A percentile compares a stretch with the other conserved stretches of the same genome.
Evolutionary conservation across 2,113 vertebrate species (phyloP).

Genomic region (Anthoscopus minutus): DNA sequence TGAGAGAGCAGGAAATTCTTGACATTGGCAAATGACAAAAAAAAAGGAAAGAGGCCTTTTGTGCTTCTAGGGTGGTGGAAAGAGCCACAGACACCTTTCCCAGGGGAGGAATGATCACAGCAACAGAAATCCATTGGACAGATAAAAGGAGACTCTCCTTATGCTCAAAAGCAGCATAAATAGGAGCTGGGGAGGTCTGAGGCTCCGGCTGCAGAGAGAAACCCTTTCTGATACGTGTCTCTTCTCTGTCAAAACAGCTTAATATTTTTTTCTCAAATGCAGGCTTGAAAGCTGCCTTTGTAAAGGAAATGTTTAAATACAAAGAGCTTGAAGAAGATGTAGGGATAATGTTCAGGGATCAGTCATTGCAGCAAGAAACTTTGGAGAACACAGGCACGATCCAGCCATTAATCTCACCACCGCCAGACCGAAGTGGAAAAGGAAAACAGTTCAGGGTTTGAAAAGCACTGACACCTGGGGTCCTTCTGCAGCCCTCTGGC

Average conservation of each 20-base stretch:
- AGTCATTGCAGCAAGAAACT: neutral
- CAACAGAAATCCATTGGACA: conserved; percentile 16
- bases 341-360: conserved; percentile 38
- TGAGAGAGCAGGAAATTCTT: conserved; percentile 47
- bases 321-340: neutral
- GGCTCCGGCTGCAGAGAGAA: neutral
- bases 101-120: conserved; percentile 18
- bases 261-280: conserved; percentile 1
- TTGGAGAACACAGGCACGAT: neutral
- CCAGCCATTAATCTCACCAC: neutral
- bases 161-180: conserved; percentile 17
- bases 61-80: neutral
- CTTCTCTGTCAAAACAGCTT: conserved; percentile 26
- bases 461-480: neutral
- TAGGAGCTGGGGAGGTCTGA: conserved; percentile 27
- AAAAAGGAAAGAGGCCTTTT: neutral
- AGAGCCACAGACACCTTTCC: neutral
- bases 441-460: neutral
- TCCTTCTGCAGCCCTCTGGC: neutral
- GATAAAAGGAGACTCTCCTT: neutral
- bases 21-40: neutral
- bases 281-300: conserved; percentile 32
- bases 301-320: conserved; percentile 6
- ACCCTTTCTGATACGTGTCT: neutral
- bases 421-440: neutral